These are phyloP conservation scores for Spisula solida DNA, from an alignment of 2,888 invertebrate genomes.

Conservation along the genomic window DNA sequence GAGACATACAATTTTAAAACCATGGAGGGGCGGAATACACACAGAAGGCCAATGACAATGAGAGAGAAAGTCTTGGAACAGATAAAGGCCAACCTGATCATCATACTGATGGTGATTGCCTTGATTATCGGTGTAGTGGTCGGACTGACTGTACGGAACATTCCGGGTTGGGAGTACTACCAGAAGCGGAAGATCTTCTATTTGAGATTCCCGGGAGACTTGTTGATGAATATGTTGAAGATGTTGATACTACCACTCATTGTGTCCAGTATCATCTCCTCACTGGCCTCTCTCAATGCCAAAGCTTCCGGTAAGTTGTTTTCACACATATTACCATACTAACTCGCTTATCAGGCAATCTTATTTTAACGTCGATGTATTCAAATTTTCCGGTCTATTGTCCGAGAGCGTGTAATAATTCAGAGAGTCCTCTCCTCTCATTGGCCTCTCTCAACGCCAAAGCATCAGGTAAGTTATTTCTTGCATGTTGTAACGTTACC, in stretches of 20 bases:
- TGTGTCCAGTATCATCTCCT: slow-evolving; percentile 90
- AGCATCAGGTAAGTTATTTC: slow-evolving; percentile 92
- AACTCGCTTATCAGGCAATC: no score
- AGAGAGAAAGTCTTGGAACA: slow-evolving; percentile 10
- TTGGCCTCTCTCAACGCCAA: slow-evolving; percentile 96
- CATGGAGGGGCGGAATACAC: neutral
- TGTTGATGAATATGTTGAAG: slow-evolving; percentile 91
- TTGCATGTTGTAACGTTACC: no score
- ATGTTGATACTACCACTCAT: slow-evolving; percentile 91
- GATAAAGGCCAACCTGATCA: slow-evolving; percentile 88
- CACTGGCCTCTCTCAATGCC: slow-evolving; percentile 95
- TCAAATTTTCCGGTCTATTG: no score
- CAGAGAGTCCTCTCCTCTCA: slow-evolving; percentile 90
- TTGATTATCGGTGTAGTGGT: slow-evolving; percentile 89
- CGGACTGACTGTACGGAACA: slow-evolving; percentile 89
- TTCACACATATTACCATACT: no score
- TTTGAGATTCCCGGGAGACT: slow-evolving; percentile 91
- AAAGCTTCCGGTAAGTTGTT: slow-evolving; percentile 94
- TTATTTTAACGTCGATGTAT: no score
- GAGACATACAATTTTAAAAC: neutral
- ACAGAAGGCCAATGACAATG: neutral
- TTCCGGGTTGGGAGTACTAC: slow-evolving; percentile 90
- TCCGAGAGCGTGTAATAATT: no score
- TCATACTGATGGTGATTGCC: slow-evolving; percentile 89
- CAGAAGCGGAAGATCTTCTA: slow-evolving; percentile 89